Percentiles rank a stretch among this genome's conserved stretches.
Evolutionary conservation across 2,888 invertebrate species (phyloP).

Genomic region (Acanthosepion pharaonis): DNA sequence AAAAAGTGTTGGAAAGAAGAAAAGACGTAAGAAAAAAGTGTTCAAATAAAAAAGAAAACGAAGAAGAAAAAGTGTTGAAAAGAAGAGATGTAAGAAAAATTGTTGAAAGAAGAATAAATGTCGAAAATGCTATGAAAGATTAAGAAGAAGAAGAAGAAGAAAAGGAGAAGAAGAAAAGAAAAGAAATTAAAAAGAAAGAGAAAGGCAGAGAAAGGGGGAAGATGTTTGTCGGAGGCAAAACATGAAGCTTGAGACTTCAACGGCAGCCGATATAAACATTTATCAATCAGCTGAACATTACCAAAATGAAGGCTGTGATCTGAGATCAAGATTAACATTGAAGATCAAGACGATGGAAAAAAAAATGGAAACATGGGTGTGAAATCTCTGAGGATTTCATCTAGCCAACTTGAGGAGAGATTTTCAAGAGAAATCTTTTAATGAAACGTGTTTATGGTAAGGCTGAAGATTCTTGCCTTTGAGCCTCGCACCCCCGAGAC

Average conservation of each 20-base stretch:
- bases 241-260: background rate
- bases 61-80: no score
- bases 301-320: background rate
- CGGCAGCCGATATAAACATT: background rate
- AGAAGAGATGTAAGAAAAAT: no score
- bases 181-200: no score
- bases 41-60: no score
- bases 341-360: background rate
- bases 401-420: background rate
- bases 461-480: background rate
- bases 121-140: no score
- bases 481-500: background rate
- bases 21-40: background rate
- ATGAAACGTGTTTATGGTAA: slow-evolving; percentile 21
- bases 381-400: background rate
- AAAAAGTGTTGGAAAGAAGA: background rate
- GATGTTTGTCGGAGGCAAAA: background rate
- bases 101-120: no score
- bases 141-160: no score
- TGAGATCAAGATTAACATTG: background rate
- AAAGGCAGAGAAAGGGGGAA: background rate
- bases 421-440: slow-evolving; percentile 13
- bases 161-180: no score
- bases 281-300: background rate
- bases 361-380: background rate